phyloP scores from a whole-genome alignment of 2,888 invertebrate species.

The Lacanobia wlatinum region DNA sequence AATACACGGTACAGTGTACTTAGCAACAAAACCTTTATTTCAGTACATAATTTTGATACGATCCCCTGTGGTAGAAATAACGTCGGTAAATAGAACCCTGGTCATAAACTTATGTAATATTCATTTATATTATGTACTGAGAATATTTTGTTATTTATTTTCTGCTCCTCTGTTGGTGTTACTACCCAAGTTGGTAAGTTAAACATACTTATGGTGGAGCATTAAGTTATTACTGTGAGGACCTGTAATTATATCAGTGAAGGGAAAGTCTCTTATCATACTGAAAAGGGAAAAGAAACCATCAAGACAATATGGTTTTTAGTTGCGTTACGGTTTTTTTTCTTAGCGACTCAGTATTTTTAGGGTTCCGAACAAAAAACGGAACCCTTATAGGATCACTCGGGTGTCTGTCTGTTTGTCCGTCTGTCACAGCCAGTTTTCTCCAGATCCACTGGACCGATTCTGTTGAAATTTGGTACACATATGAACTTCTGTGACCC shows the following conservation, averaged over 20 bases:
- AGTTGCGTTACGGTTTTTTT: no score
- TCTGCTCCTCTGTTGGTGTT: conserved; percentile 6
- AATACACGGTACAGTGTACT: conserved; percentile 9
- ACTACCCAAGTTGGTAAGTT: conserved; percentile 13
- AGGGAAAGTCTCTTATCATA: neutral
- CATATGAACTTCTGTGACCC: no score
- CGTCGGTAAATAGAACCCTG: conserved; percentile 29
- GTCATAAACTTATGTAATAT: conserved; percentile 46
- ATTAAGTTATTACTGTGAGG: neutral
- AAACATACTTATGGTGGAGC: conserved; percentile 25
- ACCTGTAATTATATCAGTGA: neutral
- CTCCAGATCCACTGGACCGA: no score
- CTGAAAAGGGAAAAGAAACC: neutral
- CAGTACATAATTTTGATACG: conserved; percentile 31
- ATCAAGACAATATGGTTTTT: neutral
- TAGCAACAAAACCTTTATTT: conserved; percentile 41
- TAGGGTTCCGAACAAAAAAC: no score
- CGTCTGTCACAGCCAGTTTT: no score
- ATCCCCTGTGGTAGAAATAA: conserved; percentile 38
- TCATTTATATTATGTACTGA: conserved; percentile 42
- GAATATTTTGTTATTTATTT: conserved; percentile 37
- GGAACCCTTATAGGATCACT: no score
- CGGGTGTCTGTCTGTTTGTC: no score
- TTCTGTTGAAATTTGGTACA: no score
- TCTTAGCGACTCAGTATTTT: no score